A percentile compares a stretch with the other conserved stretches of the same genome.
Evolutionary conservation across 2,888 invertebrate genomes (phyloP).

Genomic region (Drosophila buzzatii): DNA sequence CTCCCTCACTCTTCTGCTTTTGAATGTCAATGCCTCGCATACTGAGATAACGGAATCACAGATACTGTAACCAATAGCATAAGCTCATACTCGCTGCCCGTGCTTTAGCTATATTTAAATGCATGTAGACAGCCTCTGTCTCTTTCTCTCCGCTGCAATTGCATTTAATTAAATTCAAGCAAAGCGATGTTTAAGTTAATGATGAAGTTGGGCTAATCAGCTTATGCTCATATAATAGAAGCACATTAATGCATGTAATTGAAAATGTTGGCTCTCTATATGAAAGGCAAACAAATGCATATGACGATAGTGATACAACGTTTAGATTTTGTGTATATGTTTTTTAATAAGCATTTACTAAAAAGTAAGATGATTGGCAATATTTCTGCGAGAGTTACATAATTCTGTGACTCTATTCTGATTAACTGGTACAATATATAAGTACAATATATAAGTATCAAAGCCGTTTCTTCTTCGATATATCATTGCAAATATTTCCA

Average conservation of each 20-base stretch:
- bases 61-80: neutral
- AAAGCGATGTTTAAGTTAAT: neutral
- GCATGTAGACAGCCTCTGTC: neutral
- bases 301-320: no score
- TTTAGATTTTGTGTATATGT: no score
- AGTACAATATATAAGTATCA: no score
- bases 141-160: neutral
- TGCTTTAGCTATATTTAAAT: neutral
- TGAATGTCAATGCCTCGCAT: neutral
- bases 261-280: neutral
- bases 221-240: neutral
- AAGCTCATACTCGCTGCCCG: neutral
- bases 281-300: neutral
- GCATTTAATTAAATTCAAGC: neutral
- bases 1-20: no score
- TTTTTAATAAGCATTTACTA: no score
- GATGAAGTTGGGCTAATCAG: slow-evolving; percentile 1
- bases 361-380: neutral
- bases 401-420: neutral
- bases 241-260: neutral
- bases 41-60: neutral
- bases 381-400: neutral
- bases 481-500: neutral
- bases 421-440: neutral
- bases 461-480: neutral